Evolutionary conservation across 2,797 vertebrate genomes (phyloP).

Genomic region (Cirrhinus mrigala): DNA sequence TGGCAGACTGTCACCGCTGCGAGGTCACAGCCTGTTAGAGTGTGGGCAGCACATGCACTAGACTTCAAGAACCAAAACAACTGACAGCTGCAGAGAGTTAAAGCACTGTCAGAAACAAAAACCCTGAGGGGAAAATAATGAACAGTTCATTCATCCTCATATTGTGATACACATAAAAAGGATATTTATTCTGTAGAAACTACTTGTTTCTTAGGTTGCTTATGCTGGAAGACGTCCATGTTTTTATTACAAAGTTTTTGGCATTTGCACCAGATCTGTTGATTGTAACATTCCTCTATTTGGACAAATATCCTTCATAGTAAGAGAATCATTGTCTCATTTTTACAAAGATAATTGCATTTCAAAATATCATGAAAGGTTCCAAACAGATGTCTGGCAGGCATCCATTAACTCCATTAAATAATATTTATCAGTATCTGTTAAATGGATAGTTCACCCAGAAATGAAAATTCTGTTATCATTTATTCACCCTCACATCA

Average conservation of each 20-base stretch:
- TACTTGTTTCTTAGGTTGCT: conserved; percentile 43
- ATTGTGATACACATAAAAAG: conserved; percentile 72
- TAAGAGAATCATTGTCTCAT: conserved; percentile 57
- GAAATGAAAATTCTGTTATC: conserved; percentile 20
- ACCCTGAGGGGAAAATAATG: conserved; percentile 59
- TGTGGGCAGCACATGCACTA: conserved; percentile 76
- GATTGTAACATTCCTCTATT: conserved; percentile 20
- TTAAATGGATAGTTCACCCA: background rate
- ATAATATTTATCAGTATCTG: conserved; percentile 21
- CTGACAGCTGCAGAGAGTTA: conserved; percentile 80
- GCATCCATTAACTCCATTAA: conserved; percentile 25
- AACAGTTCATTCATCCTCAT: conserved; percentile 64
- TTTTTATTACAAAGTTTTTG: conserved; percentile 22
- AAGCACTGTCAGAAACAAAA: conserved; percentile 75
- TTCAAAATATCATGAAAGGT: conserved; percentile 20
- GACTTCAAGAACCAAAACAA: conserved; percentile 72
- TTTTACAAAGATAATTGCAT: conserved; percentile 50
- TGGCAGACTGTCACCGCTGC: conserved; percentile 77
- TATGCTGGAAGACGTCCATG: conserved; percentile 24
- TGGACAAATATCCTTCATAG: conserved; percentile 37
- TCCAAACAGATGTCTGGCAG: conserved; percentile 32
- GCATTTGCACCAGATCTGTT: conserved; percentile 29
- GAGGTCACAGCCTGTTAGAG: conserved; percentile 74
- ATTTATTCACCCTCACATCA: conserved; percentile 6
- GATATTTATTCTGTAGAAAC: conserved; percentile 51